Evolutionary conservation across 1,140 invertebrate species (phyloP).

Genomic region (Drosophila chauvacae): DNA sequence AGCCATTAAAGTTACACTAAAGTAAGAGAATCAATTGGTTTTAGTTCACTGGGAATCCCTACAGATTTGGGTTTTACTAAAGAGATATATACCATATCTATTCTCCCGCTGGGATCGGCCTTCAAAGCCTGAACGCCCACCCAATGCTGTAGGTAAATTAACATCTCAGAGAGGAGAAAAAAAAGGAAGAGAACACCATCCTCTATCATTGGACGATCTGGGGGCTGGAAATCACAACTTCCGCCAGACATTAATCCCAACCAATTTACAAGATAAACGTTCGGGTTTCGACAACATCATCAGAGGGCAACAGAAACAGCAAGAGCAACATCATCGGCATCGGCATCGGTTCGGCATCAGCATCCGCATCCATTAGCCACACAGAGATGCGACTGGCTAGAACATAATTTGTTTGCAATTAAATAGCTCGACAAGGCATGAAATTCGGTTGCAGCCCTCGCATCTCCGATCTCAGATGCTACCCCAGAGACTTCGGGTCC

Average conservation of each 20-base stretch:
- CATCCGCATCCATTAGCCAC: constrained; percentile 69
- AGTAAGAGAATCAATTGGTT: constrained; percentile 4
- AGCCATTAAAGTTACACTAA: constrained; percentile 24
- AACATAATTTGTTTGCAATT: constrained; percentile 83
- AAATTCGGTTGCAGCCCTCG: constrained; percentile 78
- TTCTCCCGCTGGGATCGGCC: constrained; percentile 36
- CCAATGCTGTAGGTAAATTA: constrained; percentile 75
- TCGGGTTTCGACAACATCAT: constrained; percentile 81
- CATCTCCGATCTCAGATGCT: constrained; percentile 33
- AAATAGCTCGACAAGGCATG: constrained; percentile 82
- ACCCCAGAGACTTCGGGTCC: constrained; percentile 56
- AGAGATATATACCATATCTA: constrained; percentile 1
- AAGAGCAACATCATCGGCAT: constrained; percentile 3
- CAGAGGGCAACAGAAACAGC: constrained; percentile 42
- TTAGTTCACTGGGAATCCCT: constrained; percentile 6
- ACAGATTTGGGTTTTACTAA: constrained; percentile 2
- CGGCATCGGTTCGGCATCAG: constrained; percentile 37
- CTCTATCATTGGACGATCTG: constrained; percentile 66
- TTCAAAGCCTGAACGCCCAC: constrained; percentile 65
- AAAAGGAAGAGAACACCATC: constrained; percentile 26
- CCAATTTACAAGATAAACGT: constrained; percentile 82
- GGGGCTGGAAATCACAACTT: constrained; percentile 71
- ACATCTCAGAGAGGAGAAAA: constrained; percentile 43
- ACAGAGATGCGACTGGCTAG: constrained; percentile 66
- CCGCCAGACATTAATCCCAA: constrained; percentile 81